These are phyloP conservation scores for Hippocampus comes DNA, from an alignment of 2,113 vertebrate genomes.

Conservation along the genomic window DNA sequence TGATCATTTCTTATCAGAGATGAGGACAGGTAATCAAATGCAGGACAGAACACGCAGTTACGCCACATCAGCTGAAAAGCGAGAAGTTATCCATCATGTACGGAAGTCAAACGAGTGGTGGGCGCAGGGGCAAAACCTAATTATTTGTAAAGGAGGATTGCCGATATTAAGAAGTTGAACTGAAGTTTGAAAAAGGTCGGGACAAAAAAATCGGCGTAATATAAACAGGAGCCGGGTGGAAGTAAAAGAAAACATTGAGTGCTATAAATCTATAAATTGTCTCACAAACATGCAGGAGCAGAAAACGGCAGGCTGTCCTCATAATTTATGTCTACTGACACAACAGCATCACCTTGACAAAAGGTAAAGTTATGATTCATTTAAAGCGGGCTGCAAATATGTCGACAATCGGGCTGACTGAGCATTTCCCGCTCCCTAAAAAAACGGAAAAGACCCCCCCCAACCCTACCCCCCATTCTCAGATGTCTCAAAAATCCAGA, in stretches of 20 bases:
- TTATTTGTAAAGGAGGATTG: neutral
- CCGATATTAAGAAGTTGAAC: neutral
- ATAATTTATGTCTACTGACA: no score
- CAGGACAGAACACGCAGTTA: slow-evolving; percentile 18
- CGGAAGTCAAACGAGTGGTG: neutral
- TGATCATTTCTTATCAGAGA: slow-evolving; percentile 25
- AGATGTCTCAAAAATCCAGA: neutral
- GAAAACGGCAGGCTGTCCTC: neutral
- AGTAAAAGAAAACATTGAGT: neutral
- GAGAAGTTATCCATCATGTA: slow-evolving; percentile 21
- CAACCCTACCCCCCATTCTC: no score
- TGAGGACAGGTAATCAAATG: slow-evolving; percentile 31
- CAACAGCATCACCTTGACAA: no score
- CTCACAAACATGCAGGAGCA: neutral
- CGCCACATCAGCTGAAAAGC: slow-evolving; percentile 41
- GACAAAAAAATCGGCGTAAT: slow-evolving; percentile 19
- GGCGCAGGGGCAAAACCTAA: neutral
- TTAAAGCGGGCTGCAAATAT: no score
- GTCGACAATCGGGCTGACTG: no score
- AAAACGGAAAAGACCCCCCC: no score
- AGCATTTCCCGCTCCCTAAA: no score
- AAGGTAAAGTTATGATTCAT: no score
- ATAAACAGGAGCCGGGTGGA: slow-evolving; percentile 14
- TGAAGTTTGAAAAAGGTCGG: slow-evolving; percentile 24
- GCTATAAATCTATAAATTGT: neutral